Conservation (phyloP, 92 coral and sea anemone genomes). For the Palythoa grandis region DNA sequence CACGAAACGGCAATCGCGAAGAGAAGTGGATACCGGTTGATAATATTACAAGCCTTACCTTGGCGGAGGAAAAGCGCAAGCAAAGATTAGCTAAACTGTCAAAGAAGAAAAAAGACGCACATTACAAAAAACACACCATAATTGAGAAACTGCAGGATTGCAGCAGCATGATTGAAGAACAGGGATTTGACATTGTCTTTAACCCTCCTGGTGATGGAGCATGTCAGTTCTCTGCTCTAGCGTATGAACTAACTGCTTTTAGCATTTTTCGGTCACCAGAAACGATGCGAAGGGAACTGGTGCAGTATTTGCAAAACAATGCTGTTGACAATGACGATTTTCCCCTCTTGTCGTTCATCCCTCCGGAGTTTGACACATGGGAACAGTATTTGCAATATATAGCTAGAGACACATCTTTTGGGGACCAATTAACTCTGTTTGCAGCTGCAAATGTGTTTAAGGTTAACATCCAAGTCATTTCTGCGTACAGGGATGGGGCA, state of each 20-base stretch:
- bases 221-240: slow-evolving; percentile 63
- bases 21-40: slow-evolving; percentile 56
- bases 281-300: slow-evolving; percentile 42
- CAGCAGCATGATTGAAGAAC: slow-evolving; percentile 37
- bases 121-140: background rate
- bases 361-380: slow-evolving; percentile 26
- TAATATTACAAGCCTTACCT: slow-evolving; percentile 61
- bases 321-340: slow-evolving; percentile 44
- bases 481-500: slow-evolving; percentile 7
- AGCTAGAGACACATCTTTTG: slow-evolving; percentile 12
- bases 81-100: slow-evolving; percentile 45
- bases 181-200: slow-evolving; percentile 29
- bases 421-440: slow-evolving; percentile 5
- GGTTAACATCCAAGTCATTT: background rate
- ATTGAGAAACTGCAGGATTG: slow-evolving; percentile 33
- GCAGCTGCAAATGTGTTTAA: slow-evolving; percentile 7
- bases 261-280: slow-evolving; percentile 52
- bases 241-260: slow-evolving; percentile 36
- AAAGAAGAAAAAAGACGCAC: slow-evolving; percentile 41
- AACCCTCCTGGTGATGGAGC: background rate
- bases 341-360: slow-evolving; percentile 33
- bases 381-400: too few relatives aligned
- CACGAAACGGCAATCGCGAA: slow-evolving; percentile 34
- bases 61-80: slow-evolving; percentile 52
- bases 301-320: slow-evolving; percentile 32